Evolutionary conservation across 2,113 vertebrate genomes (phyloP), one percentile per base, ranked within the genome.

Genomic region (Coturnix japonica): DNA sequence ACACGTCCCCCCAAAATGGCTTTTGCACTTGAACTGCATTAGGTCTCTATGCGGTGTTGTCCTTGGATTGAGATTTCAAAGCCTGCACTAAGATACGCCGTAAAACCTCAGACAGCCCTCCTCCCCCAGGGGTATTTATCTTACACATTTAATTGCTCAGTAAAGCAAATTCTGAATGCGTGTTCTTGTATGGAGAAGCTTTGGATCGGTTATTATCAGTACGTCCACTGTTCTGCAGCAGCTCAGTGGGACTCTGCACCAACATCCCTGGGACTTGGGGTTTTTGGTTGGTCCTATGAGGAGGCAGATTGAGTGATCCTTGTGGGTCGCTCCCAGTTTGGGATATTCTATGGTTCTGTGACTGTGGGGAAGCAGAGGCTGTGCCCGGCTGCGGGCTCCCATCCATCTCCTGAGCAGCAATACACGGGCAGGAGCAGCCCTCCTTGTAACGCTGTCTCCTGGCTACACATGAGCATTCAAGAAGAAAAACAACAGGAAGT

Each of bases 1-100:
- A 87, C 23, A 0, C 76, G 39, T 74, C n/a, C 9, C 81, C 81
- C 25, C 13, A 14, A 19, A 77, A 88, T 91, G 76, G 47, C 65
- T 85, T 89, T 74, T 81, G 60, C 51, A 43, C 57, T 76, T 82
- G 71, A 89, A 91, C 87, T 72, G 65, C 1, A 6, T 70, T 89
- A 86, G 78, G 51, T 56, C 79, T 90, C 59, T 60, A 73, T 57
- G 73, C 1, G 2, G 51, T 6, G 91, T 94, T 96, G 92, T 95
- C 64, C 90, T 95, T 95, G 95, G 87, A 95, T 93, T 86, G 90
- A 95, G 87, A 90, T 89, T 95, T 94, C 92, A 35, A 94, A 91
- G 91, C 74, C 77, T 86, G 94, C 96, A 94, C 92, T 77, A 89
- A 96, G 93, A 89, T 93, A 85, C 92, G 86, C 60, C 69, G 53